These are phyloP conservation scores for Notolepis coatsorum DNA, from an alignment of 2,797 vertebrate species.

Conservation along the genomic window DNA sequence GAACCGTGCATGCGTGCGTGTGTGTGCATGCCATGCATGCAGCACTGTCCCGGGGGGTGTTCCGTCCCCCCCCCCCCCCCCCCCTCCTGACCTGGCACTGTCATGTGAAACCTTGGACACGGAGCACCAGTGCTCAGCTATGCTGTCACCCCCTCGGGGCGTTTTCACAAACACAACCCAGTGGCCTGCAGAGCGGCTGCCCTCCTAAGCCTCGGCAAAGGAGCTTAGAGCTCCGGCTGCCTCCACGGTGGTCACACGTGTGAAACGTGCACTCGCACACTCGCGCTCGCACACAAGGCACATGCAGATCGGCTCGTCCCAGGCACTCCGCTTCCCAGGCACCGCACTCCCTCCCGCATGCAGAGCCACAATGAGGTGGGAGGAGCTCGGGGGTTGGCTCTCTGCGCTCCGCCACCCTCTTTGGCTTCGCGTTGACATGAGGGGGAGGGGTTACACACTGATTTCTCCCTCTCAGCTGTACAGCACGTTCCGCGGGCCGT, in stretches of 20 bases:
- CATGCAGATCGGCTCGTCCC: slow-evolving; percentile 28
- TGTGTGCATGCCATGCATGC: slow-evolving; percentile 28
- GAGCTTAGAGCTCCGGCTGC: slow-evolving; percentile 71
- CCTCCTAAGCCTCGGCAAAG: slow-evolving; percentile 76
- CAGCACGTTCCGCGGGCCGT: slow-evolving; percentile 65
- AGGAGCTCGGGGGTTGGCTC: slow-evolving; percentile 25
- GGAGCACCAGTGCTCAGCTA: slow-evolving; percentile 65
- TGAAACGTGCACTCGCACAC: slow-evolving; percentile 71
- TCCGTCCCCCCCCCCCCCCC: no score
- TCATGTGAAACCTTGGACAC: slow-evolving; percentile 69
- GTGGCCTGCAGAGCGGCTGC: slow-evolving; percentile 62
- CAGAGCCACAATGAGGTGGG: slow-evolving; percentile 39
- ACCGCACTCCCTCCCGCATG: slow-evolving; percentile 25
- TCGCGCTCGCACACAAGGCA: slow-evolving; percentile 52
- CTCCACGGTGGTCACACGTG: slow-evolving; percentile 77
- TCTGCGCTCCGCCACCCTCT: no score
- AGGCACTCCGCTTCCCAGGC: no score
- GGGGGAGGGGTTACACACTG: slow-evolving; percentile 45
- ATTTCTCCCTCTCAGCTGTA: slow-evolving; percentile 77
- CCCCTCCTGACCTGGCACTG: slow-evolving; percentile 66
- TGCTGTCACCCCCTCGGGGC: slow-evolving; percentile 65
- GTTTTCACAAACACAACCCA: slow-evolving; percentile 59
- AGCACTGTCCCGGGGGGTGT: no score
- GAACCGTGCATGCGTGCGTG: slow-evolving; percentile 47
- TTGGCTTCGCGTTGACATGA: slow-evolving; percentile 35